Evolutionary conservation across 2,113 vertebrate genomes (phyloP).

Genomic region (Eretmochelys imbricata): DNA sequence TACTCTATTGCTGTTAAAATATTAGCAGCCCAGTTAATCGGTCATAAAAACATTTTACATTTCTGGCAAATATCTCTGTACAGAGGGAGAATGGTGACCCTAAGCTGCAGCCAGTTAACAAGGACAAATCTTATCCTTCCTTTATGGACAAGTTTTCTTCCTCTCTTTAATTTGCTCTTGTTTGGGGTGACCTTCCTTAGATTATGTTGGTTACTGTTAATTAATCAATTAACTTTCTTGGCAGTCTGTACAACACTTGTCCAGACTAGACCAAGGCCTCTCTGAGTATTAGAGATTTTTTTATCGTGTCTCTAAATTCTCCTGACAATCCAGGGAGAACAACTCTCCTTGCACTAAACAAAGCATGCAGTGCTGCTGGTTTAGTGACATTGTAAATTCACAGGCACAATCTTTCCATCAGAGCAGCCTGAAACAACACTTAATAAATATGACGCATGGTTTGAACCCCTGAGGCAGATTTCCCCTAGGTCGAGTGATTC

Average conservation of each 20-base stretch:
- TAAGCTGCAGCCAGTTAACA: not conserved
- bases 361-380: accelerated
- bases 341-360: not conserved
- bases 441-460: not conserved
- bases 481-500: not conserved
- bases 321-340: not conserved
- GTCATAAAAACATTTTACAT: not conserved
- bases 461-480: not conserved
- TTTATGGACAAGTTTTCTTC: not conserved
- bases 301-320: not conserved
- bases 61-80: not conserved
- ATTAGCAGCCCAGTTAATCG: not conserved
- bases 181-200: not conserved
- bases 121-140: not conserved
- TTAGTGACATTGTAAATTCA: not conserved
- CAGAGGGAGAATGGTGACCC: accelerated
- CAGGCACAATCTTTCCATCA: not conserved
- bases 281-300: not conserved
- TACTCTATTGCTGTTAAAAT: not conserved
- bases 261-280: not conserved
- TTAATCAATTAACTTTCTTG: not conserved
- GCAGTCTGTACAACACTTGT: not conserved
- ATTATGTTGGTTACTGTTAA: not conserved
- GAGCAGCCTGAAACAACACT: not conserved
- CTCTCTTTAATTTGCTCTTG: not conserved